These are phyloP conservation scores for Nothocercus julius DNA, from an alignment of 2,113 vertebrate species.

Conservation along the genomic window DNA sequence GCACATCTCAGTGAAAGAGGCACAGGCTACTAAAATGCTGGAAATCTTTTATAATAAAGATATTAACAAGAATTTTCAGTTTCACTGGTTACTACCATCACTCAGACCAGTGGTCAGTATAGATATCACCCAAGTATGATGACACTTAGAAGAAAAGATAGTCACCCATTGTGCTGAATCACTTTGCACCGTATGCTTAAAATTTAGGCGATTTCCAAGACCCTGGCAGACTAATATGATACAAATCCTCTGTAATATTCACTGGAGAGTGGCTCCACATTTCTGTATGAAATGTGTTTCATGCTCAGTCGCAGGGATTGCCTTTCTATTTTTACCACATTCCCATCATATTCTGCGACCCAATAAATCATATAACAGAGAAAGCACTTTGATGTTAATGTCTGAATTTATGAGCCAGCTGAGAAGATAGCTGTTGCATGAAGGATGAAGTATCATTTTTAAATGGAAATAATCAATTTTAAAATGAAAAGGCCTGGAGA, in stretches of 20 bases:
- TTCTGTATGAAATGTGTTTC: conserved; percentile 78
- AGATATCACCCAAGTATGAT: neutral
- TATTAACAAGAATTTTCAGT: neutral
- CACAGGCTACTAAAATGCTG: neutral
- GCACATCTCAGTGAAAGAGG: neutral
- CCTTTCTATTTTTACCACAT: conserved; percentile 84
- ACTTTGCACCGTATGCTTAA: conserved; percentile 39
- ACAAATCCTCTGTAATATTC: conserved; percentile 56
- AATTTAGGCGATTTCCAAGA: conserved; percentile 27
- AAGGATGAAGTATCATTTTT: conserved; percentile 16
- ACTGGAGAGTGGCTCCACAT: conserved; percentile 65
- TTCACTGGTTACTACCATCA: neutral
- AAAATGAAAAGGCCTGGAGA: neutral
- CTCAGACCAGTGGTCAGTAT: neutral
- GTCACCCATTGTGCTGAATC: neutral
- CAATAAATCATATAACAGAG: conserved; percentile 81
- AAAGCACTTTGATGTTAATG: conserved; percentile 19
- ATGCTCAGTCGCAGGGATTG: conserved; percentile 80
- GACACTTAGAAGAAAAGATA: neutral
- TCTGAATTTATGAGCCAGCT: conserved; percentile 27
- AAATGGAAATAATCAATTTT: conserved; percentile 56
- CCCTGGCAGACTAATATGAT: conserved; percentile 66
- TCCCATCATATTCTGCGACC: conserved; percentile 78
- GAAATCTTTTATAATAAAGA: neutral
- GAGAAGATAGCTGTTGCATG: conserved; percentile 17